phyloP scores from a whole-genome alignment of 23 tunicate genomes.

The Ciona savignyi region DNA sequence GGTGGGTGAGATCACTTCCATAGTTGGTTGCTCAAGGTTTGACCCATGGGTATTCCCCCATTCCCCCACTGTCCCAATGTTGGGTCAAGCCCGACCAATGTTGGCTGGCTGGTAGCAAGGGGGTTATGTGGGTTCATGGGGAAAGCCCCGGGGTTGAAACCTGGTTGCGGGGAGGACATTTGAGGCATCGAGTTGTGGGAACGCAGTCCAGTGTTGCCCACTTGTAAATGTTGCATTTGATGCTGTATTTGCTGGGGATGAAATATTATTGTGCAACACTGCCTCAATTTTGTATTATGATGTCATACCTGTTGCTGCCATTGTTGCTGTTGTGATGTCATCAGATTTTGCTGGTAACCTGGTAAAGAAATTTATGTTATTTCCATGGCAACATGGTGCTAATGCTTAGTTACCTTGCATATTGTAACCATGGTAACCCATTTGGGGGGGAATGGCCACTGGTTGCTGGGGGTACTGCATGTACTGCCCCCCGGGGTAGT shows the following conservation, averaged over 20 bases:
- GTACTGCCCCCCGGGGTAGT: neutral
- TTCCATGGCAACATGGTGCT: too few species aligned
- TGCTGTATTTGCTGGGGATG: constrained; percentile 37
- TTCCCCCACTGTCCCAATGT: constrained; percentile 21
- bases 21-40: constrained; percentile 43
- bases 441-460: neutral
- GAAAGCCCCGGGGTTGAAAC: neutral
- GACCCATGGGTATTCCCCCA: constrained; percentile 12
- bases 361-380: too few species aligned
- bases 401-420: too few species aligned
- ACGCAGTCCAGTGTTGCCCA: constrained; percentile 28
- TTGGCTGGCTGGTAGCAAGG: constrained; percentile 36
- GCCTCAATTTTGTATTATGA: neutral
- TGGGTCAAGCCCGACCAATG: constrained; percentile 30
- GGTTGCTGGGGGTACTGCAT: neutral
- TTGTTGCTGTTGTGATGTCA: constrained; percentile 3
- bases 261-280: neutral
- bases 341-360: too few species aligned
- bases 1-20: constrained; percentile 21
- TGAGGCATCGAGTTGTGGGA: constrained; percentile 57
- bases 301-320: constrained; percentile 14
- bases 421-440: neutral
- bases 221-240: constrained; percentile 42
- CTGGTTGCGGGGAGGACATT: constrained; percentile 7
- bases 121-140: constrained; percentile 17